Evolutionary conservation across 2,113 vertebrate species (phyloP).

Genomic region (Lepus europaeus): DNA sequence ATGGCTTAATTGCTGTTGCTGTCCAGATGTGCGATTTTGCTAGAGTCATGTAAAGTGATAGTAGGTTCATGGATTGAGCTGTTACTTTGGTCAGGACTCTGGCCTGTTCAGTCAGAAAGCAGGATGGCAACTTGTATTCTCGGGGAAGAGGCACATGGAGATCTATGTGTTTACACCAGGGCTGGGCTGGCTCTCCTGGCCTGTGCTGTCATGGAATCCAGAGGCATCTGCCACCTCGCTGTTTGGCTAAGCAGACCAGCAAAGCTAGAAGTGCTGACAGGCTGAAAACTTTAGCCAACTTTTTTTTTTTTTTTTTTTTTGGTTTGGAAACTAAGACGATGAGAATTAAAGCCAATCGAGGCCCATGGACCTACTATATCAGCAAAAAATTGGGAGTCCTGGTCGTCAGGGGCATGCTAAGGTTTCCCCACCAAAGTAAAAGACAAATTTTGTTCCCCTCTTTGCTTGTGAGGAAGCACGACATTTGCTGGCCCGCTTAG

Average conservation of each 20-base stretch:
- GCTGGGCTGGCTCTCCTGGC: background rate
- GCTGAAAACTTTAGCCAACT: background rate
- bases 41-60: background rate
- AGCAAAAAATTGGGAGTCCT: background rate
- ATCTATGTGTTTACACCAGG: background rate
- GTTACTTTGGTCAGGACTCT: background rate
- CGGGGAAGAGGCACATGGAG: background rate
- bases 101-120: slow-evolving; percentile 1
- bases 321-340: background rate
- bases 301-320: background rate
- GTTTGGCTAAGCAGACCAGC: background rate
- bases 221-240: background rate
- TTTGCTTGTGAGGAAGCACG: background rate
- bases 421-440: background rate
- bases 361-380: background rate
- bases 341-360: background rate
- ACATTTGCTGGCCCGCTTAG: background rate
- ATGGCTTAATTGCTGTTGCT: background rate
- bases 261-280: background rate
- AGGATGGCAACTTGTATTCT: slow-evolving; percentile 23
- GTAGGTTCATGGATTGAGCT: background rate
- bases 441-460: background rate
- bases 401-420: background rate
- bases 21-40: slow-evolving; percentile 23
- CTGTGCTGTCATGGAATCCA: slow-evolving; percentile 17